phyloP scores from a whole-genome alignment of 2,797 vertebrate species.

The Pteronotus mesoamericanus region DNA sequence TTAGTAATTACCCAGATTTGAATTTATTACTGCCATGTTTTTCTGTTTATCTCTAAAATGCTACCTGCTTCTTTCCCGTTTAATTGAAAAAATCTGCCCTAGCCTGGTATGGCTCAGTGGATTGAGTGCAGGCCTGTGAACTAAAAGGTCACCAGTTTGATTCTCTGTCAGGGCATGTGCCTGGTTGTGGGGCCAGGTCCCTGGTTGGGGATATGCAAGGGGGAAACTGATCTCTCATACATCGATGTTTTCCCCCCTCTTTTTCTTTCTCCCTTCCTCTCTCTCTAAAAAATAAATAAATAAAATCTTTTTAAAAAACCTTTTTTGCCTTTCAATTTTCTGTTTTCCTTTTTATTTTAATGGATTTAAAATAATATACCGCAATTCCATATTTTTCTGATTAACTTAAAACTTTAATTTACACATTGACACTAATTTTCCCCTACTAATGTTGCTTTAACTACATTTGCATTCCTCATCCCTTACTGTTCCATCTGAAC shows the following conservation, averaged over 20 bases:
- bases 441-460: not conserved
- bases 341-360: not conserved
- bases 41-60: not conserved
- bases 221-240: too few species aligned
- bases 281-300: too few species aligned
- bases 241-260: too few species aligned
- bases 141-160: too few species aligned
- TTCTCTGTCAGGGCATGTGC: too few species aligned
- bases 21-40: not conserved
- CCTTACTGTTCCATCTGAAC: not conserved
- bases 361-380: not conserved
- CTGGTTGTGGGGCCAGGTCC: too few species aligned
- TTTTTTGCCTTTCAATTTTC: not conserved
- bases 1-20: not conserved
- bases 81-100: not conserved
- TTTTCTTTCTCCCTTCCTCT: too few species aligned
- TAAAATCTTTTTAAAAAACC: not conserved
- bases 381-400: not conserved
- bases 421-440: not conserved
- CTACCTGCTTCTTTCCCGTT: not conserved
- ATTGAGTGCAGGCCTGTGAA: too few species aligned
- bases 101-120: too few species aligned
- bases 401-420: not conserved
- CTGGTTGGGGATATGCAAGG: too few species aligned
- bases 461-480: not conserved